Conservation (phyloP, 2,888 invertebrate genomes). For the Hydrotaea cyrtoneurina region DNA sequence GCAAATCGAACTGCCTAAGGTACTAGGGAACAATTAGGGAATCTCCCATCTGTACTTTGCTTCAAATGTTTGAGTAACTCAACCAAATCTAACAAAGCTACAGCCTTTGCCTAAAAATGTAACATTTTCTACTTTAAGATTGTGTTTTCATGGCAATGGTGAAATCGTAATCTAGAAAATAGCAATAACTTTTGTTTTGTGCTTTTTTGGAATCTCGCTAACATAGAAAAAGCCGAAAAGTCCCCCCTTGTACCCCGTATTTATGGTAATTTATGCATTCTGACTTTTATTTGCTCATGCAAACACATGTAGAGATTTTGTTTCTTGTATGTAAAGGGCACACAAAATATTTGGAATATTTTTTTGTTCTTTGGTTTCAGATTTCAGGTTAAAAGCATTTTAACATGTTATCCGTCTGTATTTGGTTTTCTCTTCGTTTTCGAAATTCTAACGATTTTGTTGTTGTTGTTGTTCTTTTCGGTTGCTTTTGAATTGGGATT, state of each 20-base stretch:
- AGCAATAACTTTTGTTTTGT: neutral
- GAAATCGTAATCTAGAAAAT: neutral
- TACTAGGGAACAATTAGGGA: too few species aligned
- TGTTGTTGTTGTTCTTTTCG: neutral
- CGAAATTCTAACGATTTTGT: neutral
- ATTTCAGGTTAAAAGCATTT: slow-evolving; percentile 23
- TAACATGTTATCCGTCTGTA: slow-evolving; percentile 19
- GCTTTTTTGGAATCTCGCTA: neutral
- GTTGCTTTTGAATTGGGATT: neutral
- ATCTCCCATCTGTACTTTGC: neutral
- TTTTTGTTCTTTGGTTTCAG: neutral
- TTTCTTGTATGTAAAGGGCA: neutral
- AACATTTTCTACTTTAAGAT: neutral
- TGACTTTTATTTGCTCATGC: neutral
- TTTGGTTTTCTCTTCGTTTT: neutral
- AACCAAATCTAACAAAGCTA: neutral
- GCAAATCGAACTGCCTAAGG: too few species aligned
- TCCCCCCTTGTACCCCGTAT: neutral
- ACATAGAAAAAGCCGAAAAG: neutral
- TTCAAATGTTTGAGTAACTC: too few species aligned
- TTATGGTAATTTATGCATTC: slow-evolving; percentile 13
- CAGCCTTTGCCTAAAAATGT: neutral
- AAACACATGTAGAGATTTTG: slow-evolving; percentile 11
- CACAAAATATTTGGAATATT: neutral
- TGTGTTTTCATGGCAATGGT: neutral